A percentile compares a stretch with the other conserved stretches of the same genome.
These are phyloP conservation scores for Brachionus koreanus DNA, from an alignment of 1,140 invertebrate genomes.

Conservation along the genomic window DNA sequence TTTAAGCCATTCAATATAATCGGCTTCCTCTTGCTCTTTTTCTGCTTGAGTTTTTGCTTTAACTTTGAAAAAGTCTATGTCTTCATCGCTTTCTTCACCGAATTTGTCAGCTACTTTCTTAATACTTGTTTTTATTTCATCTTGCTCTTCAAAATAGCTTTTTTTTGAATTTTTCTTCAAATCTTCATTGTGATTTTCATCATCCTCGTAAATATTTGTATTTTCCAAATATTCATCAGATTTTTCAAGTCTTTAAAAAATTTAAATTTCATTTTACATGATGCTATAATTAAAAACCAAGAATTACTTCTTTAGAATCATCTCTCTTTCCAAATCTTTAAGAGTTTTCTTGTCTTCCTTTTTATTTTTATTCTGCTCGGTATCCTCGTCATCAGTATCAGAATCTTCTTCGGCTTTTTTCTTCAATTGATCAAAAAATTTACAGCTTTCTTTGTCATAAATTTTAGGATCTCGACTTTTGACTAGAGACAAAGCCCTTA, in stretches of 20 bases:
- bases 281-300: slow-evolving; percentile 67
- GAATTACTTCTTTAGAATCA: slow-evolving; percentile 69
- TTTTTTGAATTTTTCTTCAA: slow-evolving; percentile 45
- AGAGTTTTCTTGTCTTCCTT: slow-evolving; percentile 64
- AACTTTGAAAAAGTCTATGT: slow-evolving; percentile 46
- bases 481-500: slow-evolving; percentile 74
- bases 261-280: slow-evolving; percentile 57
- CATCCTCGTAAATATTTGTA: slow-evolving; percentile 42
- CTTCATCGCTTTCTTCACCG: slow-evolving; percentile 46
- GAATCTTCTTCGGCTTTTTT: slow-evolving; percentile 49
- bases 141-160: slow-evolving; percentile 68
- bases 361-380: slow-evolving; percentile 47
- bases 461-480: slow-evolving; percentile 83
- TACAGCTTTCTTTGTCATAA: slow-evolving; percentile 64
- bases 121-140: slow-evolving; percentile 62
- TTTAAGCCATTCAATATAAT: slow-evolving; percentile 75
- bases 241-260: slow-evolving; percentile 47
- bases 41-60: slow-evolving; percentile 18
- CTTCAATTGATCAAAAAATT: slow-evolving; percentile 44
- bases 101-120: not conserved
- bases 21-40: slow-evolving; percentile 65
- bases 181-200: slow-evolving; percentile 42
- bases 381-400: slow-evolving; percentile 60
- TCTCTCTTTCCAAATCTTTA: slow-evolving; percentile 74
- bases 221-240: slow-evolving; percentile 47